Evolutionary conservation across 2,113 vertebrate species (phyloP), one percentile per base, ranked within the genome.

Genomic region (Phyllostomus discolor): DNA sequence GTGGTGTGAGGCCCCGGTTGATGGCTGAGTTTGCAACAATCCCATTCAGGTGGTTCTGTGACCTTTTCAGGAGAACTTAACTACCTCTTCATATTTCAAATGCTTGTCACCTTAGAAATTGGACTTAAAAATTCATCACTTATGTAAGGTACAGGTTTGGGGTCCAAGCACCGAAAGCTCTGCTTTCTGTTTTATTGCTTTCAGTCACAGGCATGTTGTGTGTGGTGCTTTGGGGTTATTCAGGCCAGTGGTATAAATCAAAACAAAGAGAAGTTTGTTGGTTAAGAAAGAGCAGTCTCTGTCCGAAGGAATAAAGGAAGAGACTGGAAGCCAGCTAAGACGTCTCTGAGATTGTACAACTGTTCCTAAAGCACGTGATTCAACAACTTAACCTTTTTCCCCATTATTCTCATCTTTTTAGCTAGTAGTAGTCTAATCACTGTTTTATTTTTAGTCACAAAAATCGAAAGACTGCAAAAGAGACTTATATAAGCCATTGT

Each of bases 181-280:
- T 78, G 82, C n/a, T 85, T 90, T 96, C 38, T 79, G 54, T 50
- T 82, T 46, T 79, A 67, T 0, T 83, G 35, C 62, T 78, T 92
- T 88, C 19, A 24, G 84, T 88, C 75, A 86, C 73, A 24, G 48
- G 35, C 52, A 14, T 33, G 19, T n/a, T 35, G 8, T 20, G 20
- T 94, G 10, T 84, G 54, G n/a, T 57, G 59, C 41, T 90, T 69
- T 62, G 67, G 67, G 57, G 26, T 88, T 92, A 87, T 79, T 96
- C 78, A 93, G 93, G 59, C 82, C 75, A 83, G 62, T 86, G 46
- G n/a, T 97, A 15, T 95, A 96, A 83, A 52, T 87, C 91, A 87
- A 93, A 96, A 97, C 96, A 98, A 96, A 97, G 67, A 79, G 38
- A 97, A 94, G 50, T 52, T 90, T 97, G 94, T 96, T 76, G 28